Conservation (phyloP, 1,140 invertebrate genomes). For the Drosophila busckii region DNA sequence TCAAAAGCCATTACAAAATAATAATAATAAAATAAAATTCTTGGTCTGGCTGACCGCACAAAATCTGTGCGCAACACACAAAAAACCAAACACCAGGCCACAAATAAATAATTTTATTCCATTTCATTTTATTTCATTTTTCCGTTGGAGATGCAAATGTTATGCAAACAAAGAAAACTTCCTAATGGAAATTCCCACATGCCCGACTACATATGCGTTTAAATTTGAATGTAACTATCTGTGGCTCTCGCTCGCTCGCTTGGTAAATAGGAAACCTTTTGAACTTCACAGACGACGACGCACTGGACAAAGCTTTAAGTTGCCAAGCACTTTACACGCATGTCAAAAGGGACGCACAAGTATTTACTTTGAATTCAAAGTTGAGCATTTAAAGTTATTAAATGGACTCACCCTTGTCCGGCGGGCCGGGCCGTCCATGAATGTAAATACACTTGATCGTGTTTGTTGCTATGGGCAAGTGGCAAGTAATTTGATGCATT, state of each 20-base stretch:
- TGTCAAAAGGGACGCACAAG: slow-evolving; percentile 50
- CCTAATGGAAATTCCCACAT: slow-evolving; percentile 75
- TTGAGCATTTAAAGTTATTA: slow-evolving; percentile 23
- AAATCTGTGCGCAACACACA: slow-evolving; percentile 6
- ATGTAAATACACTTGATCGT: slow-evolving; percentile 12
- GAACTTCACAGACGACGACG: background rate
- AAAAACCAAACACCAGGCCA: slow-evolving; percentile 26
- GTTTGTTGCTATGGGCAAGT: slow-evolving; percentile 28
- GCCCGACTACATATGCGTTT: slow-evolving; percentile 74
- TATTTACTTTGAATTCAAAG: slow-evolving; percentile 12
- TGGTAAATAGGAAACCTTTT: no score
- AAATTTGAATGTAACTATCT: slow-evolving; percentile 64
- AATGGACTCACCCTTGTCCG: background rate
- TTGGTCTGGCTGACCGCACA: slow-evolving; percentile 16
- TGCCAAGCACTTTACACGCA: slow-evolving; percentile 59
- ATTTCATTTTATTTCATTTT: no score
- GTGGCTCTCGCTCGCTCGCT: no score
- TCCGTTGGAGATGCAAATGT: slow-evolving; percentile 58
- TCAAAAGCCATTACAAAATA: slow-evolving; percentile 74
- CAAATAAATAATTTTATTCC: slow-evolving; percentile 66
- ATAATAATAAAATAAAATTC: slow-evolving; percentile 62
- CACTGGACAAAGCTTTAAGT: slow-evolving; percentile 1
- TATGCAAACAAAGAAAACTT: slow-evolving; percentile 75
- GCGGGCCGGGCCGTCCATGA: no score
- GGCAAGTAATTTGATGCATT: slow-evolving; percentile 55